Conservation (phyloP, 2,113 vertebrate species). For the Synodontis membranacea region DNA sequence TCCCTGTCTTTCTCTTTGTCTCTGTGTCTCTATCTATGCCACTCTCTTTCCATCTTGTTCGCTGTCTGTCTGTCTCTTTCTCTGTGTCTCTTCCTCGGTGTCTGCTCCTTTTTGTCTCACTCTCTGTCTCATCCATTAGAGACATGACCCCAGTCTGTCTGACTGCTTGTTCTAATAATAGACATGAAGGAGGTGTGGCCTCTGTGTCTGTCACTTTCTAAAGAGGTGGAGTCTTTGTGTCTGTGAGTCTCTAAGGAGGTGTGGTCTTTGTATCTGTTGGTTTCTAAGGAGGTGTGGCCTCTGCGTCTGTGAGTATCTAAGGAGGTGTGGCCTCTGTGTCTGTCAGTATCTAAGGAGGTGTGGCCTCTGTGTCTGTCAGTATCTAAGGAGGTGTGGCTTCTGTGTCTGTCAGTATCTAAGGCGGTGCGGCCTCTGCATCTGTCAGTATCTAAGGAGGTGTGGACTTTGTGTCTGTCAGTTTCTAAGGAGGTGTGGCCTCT, state of each 20-base stretch:
- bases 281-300: neutral
- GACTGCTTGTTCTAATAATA: too few relatives aligned
- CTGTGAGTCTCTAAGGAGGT: neutral
- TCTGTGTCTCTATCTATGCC: too few relatives aligned
- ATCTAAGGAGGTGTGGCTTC: neutral
- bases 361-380: neutral
- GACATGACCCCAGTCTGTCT: too few relatives aligned
- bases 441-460: neutral
- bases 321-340: neutral
- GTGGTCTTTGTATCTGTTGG: neutral
- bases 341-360: neutral
- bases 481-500: neutral
- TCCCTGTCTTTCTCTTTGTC: too few relatives aligned
- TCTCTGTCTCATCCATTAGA: neutral
- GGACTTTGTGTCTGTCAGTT: neutral
- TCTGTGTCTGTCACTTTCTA: neutral
- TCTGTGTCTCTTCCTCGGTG: neutral
- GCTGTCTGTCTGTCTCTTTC: neutral
- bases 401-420: neutral
- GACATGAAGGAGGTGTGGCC: neutral
- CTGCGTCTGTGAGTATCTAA: neutral
- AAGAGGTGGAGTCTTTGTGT: neutral
- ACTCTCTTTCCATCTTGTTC: neutral
- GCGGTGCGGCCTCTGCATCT: neutral
- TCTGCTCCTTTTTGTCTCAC: neutral